Evolutionary conservation across 2,113 vertebrate species (phyloP), one percentile per base, ranked within the genome.

Genomic region (Glareola pratincola): DNA sequence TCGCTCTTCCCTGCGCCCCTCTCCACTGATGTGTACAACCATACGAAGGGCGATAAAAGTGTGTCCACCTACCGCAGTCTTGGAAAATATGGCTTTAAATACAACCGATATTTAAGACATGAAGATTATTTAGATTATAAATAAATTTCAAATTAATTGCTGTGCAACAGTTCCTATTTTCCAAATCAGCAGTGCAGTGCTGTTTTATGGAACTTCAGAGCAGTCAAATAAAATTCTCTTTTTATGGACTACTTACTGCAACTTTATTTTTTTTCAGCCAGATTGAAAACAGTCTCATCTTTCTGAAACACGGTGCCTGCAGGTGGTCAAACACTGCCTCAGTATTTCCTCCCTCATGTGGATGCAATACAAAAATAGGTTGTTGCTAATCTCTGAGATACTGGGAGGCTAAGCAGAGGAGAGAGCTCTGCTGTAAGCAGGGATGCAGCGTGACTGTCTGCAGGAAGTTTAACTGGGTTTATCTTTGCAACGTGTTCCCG

Each of bases 361-460:
- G 96, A 83, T 88, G 68, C 92, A 62, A 82, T 81, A 43, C 77
- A 96, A 98, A 98, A 98, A 97, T 96, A 98, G 97, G 94, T 26
- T 29, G 41, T 39, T 62, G 81, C 94, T 98, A 92, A 97, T 97
- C 97, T 96, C 94, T 54, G 91, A 94, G 96, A 97, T 97, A 91
- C 69, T 4, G 76, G 73, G 73, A 47, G 13, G 10, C 62, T 60
- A 8, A 75, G 37, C 64, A 8, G 94, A 86, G 68, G 88, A 53
- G 77, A 62, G 90, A 41, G 81, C 92, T 21, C 36, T 22, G 89
- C 72, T 90, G 92, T 43, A 54, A 56, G 96, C 78, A 91, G 86
- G 12, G 89, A 78, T 88, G 94, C 96, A 60, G 91, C 34, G 3
- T 14, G 22, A 84, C 92, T 57, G 76, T 10, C 54, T 76, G 54